phyloP scores from a whole-genome alignment of 2,888 invertebrate genomes.

The Zhuqinia jingwanae region DNA sequence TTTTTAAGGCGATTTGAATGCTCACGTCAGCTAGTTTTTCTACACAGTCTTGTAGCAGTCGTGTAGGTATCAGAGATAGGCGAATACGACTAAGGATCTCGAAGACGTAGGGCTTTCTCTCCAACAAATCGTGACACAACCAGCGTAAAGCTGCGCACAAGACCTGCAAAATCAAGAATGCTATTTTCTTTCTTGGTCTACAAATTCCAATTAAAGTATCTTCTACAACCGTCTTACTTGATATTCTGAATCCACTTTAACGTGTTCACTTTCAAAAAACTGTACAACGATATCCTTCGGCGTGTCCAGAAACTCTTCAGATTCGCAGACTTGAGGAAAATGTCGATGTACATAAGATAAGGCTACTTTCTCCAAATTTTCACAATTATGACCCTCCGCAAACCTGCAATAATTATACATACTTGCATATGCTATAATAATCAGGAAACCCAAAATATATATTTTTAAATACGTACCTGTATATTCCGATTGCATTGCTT shows the following conservation, averaged over 20 bases:
- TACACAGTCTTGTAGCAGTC: conserved; percentile 89
- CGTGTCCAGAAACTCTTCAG: conserved; percentile 92
- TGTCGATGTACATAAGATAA: conserved; percentile 91
- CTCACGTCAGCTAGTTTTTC: conserved; percentile 86
- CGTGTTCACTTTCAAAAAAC: conserved; percentile 91
- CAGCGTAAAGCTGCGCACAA: conserved; percentile 93
- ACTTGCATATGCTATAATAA: background rate
- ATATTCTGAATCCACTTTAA: conserved; percentile 93
- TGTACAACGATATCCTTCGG: conserved; percentile 89
- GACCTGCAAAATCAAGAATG: conserved; percentile 85
- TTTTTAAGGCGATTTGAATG: conserved; percentile 85
- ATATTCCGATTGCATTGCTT: conserved; percentile 93
- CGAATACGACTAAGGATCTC: conserved; percentile 92
- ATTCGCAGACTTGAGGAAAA: conserved; percentile 90
- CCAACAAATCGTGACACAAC: conserved; percentile 90
- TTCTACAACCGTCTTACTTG: conserved; percentile 84
- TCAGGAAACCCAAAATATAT: background rate
- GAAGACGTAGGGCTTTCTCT: conserved; percentile 91
- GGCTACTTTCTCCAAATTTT: conserved; percentile 88
- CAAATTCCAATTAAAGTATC: background rate
- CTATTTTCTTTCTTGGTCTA: background rate
- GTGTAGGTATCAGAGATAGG: conserved; percentile 90
- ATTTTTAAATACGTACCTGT: conserved; percentile 83
- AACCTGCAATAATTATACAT: conserved; percentile 84
- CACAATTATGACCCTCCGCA: conserved; percentile 93